Evolutionary conservation across 2,888 invertebrate genomes (phyloP), one percentile per base, ranked within the genome.

Genomic region (Ctena decussata): DNA sequence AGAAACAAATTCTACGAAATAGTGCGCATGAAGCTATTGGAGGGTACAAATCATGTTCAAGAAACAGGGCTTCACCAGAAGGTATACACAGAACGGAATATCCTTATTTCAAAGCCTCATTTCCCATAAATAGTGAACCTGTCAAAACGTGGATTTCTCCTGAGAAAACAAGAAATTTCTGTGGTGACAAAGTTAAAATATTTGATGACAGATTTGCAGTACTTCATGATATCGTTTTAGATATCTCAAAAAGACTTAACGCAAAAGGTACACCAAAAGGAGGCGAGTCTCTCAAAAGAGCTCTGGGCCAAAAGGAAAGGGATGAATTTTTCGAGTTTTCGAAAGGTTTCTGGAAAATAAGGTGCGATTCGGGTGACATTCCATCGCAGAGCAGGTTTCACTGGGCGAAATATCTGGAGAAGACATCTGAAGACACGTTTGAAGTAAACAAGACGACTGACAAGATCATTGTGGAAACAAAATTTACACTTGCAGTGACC

Each of bases 221-320:
- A 49, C 18, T 84, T 24, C 71, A 75, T 39, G 74, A 85, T 24
- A 80, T 85, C 11, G 71, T 70, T 21, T 53, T 88, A 32, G 49
- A 74, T 71, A 81, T 81, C 1, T 46, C 53, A 6, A 82, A 77
- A 53, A 57, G 57, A 18, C 12, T 24, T 24, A 77, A 84, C 5
- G 69, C 71, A 8, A 37, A 27, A 0, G 32, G n/a, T 18, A 72
- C 44, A n/a, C 70, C 79, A 0, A 82, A 84, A 49, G 91, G 91
- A 12, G 91, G 91, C 0, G 91, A 90, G 39, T 71, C 80, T 24
- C 72, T 91, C 0, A 77, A 69, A 27, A 44, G 80, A 0, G 89
- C 89, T 2, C 32, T 91, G 0, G 84, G 81, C 73, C 91, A 86
- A 75, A 32, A 72, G 0, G 77, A 85, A 21, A 41, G 65, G 6